Evolutionary conservation across 2,113 vertebrate genomes (phyloP), one percentile per base, ranked within the genome.

Genomic region (Sclerurus mexicanus): DNA sequence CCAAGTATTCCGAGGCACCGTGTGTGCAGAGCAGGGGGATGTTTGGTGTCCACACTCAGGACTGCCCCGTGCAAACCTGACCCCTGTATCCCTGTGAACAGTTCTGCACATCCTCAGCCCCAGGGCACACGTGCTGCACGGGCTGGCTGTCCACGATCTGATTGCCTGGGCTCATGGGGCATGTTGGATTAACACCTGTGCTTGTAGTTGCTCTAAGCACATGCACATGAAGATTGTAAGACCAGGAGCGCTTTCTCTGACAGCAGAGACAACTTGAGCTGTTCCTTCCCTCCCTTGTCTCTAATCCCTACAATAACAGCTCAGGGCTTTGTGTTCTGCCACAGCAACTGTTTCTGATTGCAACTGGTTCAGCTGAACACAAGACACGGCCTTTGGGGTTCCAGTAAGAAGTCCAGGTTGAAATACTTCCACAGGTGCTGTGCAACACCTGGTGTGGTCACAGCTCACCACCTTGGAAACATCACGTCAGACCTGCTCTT

Each of bases 171-270:
- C 49, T 50, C 55, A 18, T 39, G 39, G 64, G 11, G 7, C 12
- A 4, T 10, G 71, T 27, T 17, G 44, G 35, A n/a, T 37, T 22
- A 17, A 42, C 16, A 28, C 2, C 1, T 4, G 0, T 2, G 37
- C 44, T 37, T 55, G 63, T 14, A 20, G 44, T 31, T 52, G 50
- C 68, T 64, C 53, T 46, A 27, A 1, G 69, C 39, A 44, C 17
- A 4, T 1, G 10, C 23, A 25, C 4, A 1, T 7, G 7, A 31
- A 55, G 39, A 24, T 47, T 62, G 66, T 12, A 60, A 46, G 6
- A 30, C 13, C 64, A 85, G 60, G 39, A 60, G 37, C 30, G 15
- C 37, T n/a, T 53, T 4, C 20, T 59, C 47, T 27, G 60, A 22
- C 40, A 46, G 35, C 44, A 72, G 50, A 68, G 46, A 5, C 63